Base-by-base conservation (phyloP, 2,113 vertebrate genomes). In the Lagopus muta region DNA sequence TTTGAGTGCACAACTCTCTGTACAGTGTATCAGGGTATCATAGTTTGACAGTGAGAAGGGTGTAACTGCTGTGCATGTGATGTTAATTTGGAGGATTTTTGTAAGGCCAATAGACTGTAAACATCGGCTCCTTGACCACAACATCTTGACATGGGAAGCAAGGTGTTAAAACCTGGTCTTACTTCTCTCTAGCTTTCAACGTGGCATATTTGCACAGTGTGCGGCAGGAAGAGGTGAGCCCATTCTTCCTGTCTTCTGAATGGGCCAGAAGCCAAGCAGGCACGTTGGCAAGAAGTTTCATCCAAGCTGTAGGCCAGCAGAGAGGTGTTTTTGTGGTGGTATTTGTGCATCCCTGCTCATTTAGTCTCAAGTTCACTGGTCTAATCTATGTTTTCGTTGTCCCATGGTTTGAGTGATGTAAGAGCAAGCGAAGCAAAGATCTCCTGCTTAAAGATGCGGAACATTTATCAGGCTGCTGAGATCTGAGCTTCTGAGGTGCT, bases 121-220 rank as follows among this genome's bases (percentile, higher is more conserved):
- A 6, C 12, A 8, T 25, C 52, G 67, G 64, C 55, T 81, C 27
- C 50, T 62, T 66, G 34, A 9, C 1, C 6, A 19, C 52, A 28
- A 5, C 5, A 5, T 54, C 27, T 16, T 43, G 77, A 34, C 19
- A 4, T 25, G 25, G 57, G 58, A 65, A 61, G 21, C n/a, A 52
- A 75, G 43, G 55, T 70, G 48, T 65, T 64, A 43, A 73, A 73
- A 75, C 40, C 28, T 69, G 18, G 28, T 92, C 55, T 66, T 72
- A 13, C 18, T 58, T 58, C 32, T n/a, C 18, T 30, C 54, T 48
- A 27, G 8, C 45, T 43, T 65, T 82, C 52, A 28, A 6, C 13
- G 2, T 17, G 42, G 48, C 22, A 4, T 22, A 14, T 18, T 21
- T 22, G 7, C 11, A 5, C 14, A 7, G 61, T 4, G 4, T 0